Evolutionary conservation across 2,888 invertebrate species (phyloP).

Genomic region (Meliscaeva auricollis): DNA sequence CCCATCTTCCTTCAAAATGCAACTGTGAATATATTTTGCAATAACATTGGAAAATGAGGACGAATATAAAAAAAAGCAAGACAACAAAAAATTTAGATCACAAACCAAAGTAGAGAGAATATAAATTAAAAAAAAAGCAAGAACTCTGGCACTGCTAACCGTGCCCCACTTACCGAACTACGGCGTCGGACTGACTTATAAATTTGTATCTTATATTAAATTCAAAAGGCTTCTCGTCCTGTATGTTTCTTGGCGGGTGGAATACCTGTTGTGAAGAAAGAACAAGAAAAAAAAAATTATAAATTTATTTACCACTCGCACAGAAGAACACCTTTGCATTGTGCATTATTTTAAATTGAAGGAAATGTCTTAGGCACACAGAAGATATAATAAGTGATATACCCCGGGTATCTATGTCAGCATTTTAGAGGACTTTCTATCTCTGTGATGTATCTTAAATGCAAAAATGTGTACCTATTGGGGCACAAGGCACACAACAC

Average conservation of each 20-base stretch:
- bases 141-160: slow-evolving; percentile 49
- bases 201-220: slow-evolving; percentile 93
- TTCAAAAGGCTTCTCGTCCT: slow-evolving; percentile 91
- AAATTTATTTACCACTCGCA: slow-evolving; percentile 72
- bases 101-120: slow-evolving; percentile 63
- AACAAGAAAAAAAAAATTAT: slow-evolving; percentile 72
- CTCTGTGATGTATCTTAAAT: slow-evolving; percentile 41
- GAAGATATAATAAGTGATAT: neutral
- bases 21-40: slow-evolving; percentile 35
- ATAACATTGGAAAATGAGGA: slow-evolving; percentile 54
- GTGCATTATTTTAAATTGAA: slow-evolving; percentile 73
- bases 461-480: slow-evolving; percentile 53
- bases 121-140: slow-evolving; percentile 44
- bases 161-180: slow-evolving; percentile 86
- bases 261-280: slow-evolving; percentile 81
- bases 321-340: slow-evolving; percentile 65
- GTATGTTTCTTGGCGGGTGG: slow-evolving; percentile 87
- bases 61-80: slow-evolving; percentile 9
- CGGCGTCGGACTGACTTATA: slow-evolving; percentile 91
- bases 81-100: slow-evolving; percentile 23
- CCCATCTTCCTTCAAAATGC: slow-evolving; percentile 39
- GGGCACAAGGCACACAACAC: too few species aligned
- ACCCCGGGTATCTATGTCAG: slow-evolving; percentile 56
- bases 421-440: slow-evolving; percentile 60
- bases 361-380: slow-evolving; percentile 64